These are phyloP conservation scores for Discoglossus pictus DNA, from an alignment of 2,797 vertebrate genomes.

Conservation along the genomic window DNA sequence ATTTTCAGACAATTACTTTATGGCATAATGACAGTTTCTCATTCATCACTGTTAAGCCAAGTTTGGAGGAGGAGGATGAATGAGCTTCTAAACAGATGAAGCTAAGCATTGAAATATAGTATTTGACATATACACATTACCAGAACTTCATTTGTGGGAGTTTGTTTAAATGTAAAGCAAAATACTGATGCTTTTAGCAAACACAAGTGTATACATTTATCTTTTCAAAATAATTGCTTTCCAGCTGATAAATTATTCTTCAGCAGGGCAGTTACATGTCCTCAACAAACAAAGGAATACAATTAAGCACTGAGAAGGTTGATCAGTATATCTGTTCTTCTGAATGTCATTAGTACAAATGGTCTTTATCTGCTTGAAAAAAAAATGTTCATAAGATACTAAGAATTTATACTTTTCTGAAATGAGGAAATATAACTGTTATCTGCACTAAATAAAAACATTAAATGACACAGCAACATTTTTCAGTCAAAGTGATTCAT, in stretches of 20 bases:
- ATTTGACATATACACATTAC: conserved; percentile 14
- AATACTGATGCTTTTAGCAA: conserved; percentile 5
- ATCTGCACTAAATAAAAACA: too few species aligned
- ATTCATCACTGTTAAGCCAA: conserved; percentile 61
- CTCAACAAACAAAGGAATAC: conserved; percentile 2
- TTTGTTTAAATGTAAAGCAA: conserved; percentile 26
- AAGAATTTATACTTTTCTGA: too few species aligned
- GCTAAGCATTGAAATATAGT: conserved; percentile 18
- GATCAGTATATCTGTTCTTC: not conserved
- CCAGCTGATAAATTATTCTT: not conserved
- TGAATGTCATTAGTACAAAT: conserved; percentile 31
- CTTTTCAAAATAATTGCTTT: conserved; percentile 28
- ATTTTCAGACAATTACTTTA: conserved; percentile 63
- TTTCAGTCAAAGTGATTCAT: too few species aligned
- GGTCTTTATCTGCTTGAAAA: not conserved
- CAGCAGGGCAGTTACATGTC: not conserved
- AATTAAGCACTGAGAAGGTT: not conserved
- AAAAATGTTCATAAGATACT: too few species aligned
- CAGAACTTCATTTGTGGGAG: conserved; percentile 11
- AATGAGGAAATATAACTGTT: too few species aligned
- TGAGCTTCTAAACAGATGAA: conserved; percentile 18
- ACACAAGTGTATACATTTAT: conserved; percentile 4
- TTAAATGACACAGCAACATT: too few species aligned
- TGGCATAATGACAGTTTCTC: conserved; percentile 56
- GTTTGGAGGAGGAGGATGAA: conserved; percentile 47